Evolutionary conservation across 2,888 invertebrate species (phyloP), one percentile per base, ranked within the genome.

Genomic region (Spodoptera littoralis): DNA sequence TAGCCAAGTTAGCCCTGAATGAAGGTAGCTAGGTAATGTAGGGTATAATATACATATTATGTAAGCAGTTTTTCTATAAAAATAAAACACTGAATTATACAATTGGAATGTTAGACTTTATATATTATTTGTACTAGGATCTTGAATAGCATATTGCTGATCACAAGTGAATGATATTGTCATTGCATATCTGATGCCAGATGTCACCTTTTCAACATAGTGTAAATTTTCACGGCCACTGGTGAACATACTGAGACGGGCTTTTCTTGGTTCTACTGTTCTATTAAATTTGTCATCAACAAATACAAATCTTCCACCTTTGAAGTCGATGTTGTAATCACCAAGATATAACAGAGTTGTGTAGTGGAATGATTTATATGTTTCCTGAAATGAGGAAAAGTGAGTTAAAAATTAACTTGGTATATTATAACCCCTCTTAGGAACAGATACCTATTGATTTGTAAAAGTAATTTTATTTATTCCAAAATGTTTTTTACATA

Each of bases 121-220:
- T 54, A 66, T 88, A 27, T 59, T 69, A 53, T 76, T 76, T 48
- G 67, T 73, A 80, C 84, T 88, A 55, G 92, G 92, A 65, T 97
- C 96, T 55, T 93, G 88, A 82, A 97, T 97, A 24, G 96, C 96
- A 85, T 95, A 95, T 48, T 94, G 90, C 57, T 95, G 91, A 90
- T 98, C 96, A 91, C 98, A 98, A 5, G 98, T 98, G 87, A 98
- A 98, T 49, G 98, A 97, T 54, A 98, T 96, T 0, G 98, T 98
- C 73, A 98, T 95, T 4, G 98, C 98, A 89, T 96, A 98, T 84
- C 98, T 90, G 5, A 95, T 95, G 13, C 98, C 98, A 24, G 96
- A 95, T 11, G 94, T 95, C 4, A 98, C 97, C 88, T 96, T 96
- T 89, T 98, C 98, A 2, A 98, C 97, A 88, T 95, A 96, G 90